These are phyloP conservation scores for Pristionchus exspectatus DNA, from an alignment of 2,888 invertebrate genomes.

Conservation along the genomic window DNA sequence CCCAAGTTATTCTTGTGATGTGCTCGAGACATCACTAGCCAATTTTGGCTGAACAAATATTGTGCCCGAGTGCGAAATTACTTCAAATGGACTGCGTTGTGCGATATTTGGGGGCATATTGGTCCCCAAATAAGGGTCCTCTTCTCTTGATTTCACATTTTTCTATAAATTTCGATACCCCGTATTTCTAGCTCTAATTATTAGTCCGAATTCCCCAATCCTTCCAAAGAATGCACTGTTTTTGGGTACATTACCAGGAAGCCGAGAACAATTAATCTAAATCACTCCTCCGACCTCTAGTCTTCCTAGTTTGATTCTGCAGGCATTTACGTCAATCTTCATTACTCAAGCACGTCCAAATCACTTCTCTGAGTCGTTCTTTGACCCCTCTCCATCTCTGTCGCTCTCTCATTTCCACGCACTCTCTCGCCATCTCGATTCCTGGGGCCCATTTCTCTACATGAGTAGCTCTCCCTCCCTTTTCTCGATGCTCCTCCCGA, in stretches of 20 bases:
- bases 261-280: not conserved
- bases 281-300: not conserved
- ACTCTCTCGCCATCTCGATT: not conserved
- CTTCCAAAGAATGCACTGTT: not conserved
- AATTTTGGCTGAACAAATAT: not conserved
- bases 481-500: not conserved
- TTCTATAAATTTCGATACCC: too few relatives aligned
- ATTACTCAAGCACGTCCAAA: not conserved
- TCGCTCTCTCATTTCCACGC: not conserved
- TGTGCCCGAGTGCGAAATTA: not conserved
- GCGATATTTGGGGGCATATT: not conserved
- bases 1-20: not conserved
- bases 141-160: too few relatives aligned
- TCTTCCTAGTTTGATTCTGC: not conserved
- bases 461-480: not conserved
- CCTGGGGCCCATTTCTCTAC: slow-evolving; percentile 6
- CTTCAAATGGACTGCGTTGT: not conserved
- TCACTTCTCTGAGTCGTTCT: not conserved
- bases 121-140: too few relatives aligned
- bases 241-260: not conserved
- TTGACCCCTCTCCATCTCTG: not conserved
- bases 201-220: too few relatives aligned
- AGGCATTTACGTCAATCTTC: not conserved
- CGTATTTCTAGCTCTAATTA: too few relatives aligned
- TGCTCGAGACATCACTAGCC: not conserved